Evolutionary conservation across 2,888 invertebrate genomes (phyloP), one percentile per base, ranked within the genome.

Genomic region (Bibio marci): DNA sequence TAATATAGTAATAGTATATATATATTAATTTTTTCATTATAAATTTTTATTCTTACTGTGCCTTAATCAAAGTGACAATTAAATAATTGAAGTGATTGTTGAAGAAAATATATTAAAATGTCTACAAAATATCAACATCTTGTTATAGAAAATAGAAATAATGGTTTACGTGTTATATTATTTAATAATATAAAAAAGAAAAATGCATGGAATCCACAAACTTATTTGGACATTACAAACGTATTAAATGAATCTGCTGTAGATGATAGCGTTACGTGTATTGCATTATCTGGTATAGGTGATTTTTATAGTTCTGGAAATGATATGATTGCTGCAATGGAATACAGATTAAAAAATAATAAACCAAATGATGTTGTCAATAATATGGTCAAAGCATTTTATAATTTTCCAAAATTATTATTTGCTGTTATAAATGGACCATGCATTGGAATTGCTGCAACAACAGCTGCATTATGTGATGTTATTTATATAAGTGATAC

Each of bases 361-460:
- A 22, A 6, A 6, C 5, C 4, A 6, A 22, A 30, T 4, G 5
- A 26, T 12, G n/a, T 31, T 13, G 13, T 66, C 41, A 75, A 73
- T 49, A 63, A 70, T 6, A 80, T 81, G 62, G 69, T 91, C 3
- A 65, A 70, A 42, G 67, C 82, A 1, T 77, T 90, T 48, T 85
- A 92, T 45, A 73, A 76, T 47, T 91, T 86, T 57, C 83, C 87
- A 0, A 98, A 97, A 62, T 63, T 91, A 27, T 56, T 97, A 32
- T 69, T 95, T 45, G 83, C 80, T 12, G 64, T 92, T 41, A 78
- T 95, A 0, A 94, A 97, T 67, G 97, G 97, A 2, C 92, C 92
- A 31, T 88, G 91, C 12, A 75, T 95, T 48, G 97, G 97, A 19
- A 78, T 97, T 48, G 79, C 80, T 31, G 80, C 79, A 3, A 95